Percentiles rank a stretch among this genome's conserved stretches.
Evolutionary conservation across 2,797 vertebrate species (phyloP).

Genomic region (Gymnothorax javanicus): DNA sequence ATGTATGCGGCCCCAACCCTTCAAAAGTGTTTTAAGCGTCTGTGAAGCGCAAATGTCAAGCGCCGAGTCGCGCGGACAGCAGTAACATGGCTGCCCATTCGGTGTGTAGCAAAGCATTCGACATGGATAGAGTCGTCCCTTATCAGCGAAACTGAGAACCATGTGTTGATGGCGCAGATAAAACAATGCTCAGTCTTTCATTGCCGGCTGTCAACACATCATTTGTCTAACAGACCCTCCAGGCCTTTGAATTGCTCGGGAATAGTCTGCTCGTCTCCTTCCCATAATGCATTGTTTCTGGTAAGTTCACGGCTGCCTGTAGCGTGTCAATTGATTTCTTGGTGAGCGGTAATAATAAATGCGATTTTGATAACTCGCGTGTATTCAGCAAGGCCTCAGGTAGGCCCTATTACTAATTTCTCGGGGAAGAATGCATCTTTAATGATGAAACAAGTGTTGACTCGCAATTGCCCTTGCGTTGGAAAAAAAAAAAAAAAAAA

Average conservation of each 20-base stretch:
- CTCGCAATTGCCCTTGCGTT: constrained; percentile 10
- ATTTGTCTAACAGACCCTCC: background rate
- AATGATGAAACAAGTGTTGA: constrained; percentile 11
- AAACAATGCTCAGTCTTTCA: background rate
- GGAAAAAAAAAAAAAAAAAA: background rate
- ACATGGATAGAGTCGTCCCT: constrained; percentile 33
- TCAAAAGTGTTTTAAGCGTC: background rate
- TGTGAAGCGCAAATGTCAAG: constrained; percentile 17
- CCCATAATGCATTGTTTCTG: background rate
- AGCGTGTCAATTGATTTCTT: background rate
- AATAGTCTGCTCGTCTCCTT: background rate
- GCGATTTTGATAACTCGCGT: background rate
- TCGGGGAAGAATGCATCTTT: constrained; percentile 1
- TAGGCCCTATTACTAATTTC: background rate
- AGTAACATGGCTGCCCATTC: constrained; percentile 38
- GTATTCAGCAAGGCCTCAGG: background rate
- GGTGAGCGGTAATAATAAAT: background rate
- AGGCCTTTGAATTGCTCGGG: background rate
- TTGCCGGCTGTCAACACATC: background rate
- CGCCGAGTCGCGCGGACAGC: constrained; percentile 37
- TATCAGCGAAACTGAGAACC: constrained; percentile 42
- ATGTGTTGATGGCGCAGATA: constrained; percentile 39
- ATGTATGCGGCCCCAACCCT: background rate
- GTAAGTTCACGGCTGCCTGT: background rate
- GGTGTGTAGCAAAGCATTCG: constrained; percentile 41